Evolutionary conservation across 2,113 vertebrate species (phyloP).

Genomic region (Nansenia antarctica): DNA sequence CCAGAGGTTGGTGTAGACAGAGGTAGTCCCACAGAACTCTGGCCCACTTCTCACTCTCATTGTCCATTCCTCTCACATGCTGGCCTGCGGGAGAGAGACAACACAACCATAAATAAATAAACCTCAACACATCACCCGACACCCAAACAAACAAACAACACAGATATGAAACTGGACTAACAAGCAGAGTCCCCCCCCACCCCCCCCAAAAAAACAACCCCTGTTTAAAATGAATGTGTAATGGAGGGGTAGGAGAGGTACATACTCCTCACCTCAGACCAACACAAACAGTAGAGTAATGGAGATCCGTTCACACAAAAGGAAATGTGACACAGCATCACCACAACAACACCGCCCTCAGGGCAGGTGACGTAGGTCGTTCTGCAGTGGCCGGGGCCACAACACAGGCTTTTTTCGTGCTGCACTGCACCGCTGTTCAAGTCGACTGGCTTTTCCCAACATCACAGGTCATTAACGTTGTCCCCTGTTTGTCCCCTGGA

Average conservation of each 20-base stretch:
- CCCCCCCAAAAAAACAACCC: background rate
- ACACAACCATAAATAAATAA: no score
- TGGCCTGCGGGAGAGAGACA: slow-evolving; percentile 13
- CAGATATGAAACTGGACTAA: background rate
- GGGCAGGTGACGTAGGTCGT: background rate
- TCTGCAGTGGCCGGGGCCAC: background rate
- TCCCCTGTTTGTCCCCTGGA: background rate
- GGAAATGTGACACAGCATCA: background rate
- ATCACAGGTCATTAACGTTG: background rate
- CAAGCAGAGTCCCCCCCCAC: no score
- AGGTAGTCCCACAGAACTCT: slow-evolving; percentile 50
- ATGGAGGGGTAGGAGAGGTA: background rate
- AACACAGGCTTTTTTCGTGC: background rate
- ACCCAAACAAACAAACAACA: background rate
- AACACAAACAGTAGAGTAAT: background rate
- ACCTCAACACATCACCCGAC: background rate
- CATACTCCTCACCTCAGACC: background rate
- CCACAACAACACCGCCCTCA: background rate
- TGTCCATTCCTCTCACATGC: slow-evolving; percentile 46
- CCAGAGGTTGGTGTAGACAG: slow-evolving; percentile 31
- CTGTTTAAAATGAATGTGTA: background rate
- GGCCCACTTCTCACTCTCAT: slow-evolving; percentile 36
- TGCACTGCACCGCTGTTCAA: background rate
- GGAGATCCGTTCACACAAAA: background rate
- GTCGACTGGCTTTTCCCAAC: background rate